phyloP scores from a whole-genome alignment of 2,888 invertebrate genomes.

The Xanthorhoe designata region DNA sequence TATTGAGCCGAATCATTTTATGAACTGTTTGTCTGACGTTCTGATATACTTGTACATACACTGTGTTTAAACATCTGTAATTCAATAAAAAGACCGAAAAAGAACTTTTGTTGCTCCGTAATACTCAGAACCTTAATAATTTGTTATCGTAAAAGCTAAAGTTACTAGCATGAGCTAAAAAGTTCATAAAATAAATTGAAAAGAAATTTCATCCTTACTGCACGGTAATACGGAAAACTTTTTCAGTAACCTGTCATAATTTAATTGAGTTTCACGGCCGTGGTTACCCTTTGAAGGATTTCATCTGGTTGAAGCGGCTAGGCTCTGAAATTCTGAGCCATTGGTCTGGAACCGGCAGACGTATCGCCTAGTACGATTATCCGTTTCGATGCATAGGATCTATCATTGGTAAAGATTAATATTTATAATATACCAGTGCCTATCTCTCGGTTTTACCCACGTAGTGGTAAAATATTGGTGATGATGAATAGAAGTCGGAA shows the following conservation, averaged over 20 bases:
- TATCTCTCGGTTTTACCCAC: too few relatives aligned
- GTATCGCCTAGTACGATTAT: conserved; percentile 42
- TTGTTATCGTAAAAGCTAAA: conserved; percentile 8
- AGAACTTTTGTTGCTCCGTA: neutral
- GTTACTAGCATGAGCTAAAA: conserved; percentile 28
- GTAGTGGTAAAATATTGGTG: too few relatives aligned
- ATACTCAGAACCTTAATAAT: neutral
- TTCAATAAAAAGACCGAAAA: neutral
- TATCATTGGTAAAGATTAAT: conserved; percentile 21
- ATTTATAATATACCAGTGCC: neutral
- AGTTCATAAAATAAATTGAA: conserved; percentile 20
- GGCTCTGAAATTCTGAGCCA: conserved; percentile 58
- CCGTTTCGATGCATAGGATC: conserved; percentile 32
- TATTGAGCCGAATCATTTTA: conserved; percentile 1
- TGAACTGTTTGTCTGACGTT: conserved; percentile 2
- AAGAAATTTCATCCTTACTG: conserved; percentile 31
- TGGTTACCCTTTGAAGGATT: conserved; percentile 67
- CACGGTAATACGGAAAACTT: conserved; percentile 13
- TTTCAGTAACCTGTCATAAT: conserved; percentile 50
- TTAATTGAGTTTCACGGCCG: conserved; percentile 72
- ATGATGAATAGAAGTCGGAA: too few relatives aligned
- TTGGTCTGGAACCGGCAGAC: conserved; percentile 56
- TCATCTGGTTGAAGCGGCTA: conserved; percentile 60
- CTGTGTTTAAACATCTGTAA: conserved; percentile 4
- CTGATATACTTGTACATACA: neutral